Evolutionary conservation across 2,113 vertebrate genomes (phyloP), one percentile per base, ranked within the genome.

Genomic region (Myxocyprinus asiaticus): DNA sequence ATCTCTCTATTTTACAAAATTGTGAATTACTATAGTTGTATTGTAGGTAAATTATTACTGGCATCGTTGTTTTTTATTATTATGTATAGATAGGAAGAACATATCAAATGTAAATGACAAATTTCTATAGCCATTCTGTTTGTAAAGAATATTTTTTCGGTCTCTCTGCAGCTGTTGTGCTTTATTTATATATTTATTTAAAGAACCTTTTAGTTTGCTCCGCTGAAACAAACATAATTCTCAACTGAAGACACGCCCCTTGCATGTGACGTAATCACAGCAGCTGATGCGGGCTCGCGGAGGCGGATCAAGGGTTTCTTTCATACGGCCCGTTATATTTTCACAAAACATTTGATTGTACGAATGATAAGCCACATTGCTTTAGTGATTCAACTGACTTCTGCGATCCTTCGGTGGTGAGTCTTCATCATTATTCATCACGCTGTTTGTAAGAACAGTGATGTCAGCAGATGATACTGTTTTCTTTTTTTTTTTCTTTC

Each of bases 351-450:
- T 10, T 67, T 9, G 10, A 9, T 6, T 56, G 10, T 62, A 69
- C 86, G 87, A 83, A 90, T 89, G 86, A 83, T 64, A 64, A 48
- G 80, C 82, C 6, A 53, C 72, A 64, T 45, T 83, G 10, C 6
- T 50, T 17, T 51, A 69, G 64, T 55, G 48, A 14, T 80, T 82
- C 8, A 79, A 8, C 4, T 67, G 55, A 74, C 75, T 44, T 78
- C 82, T 66, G 82, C 83, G 82, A 72, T 11, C 73, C 56, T 62
- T 77, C 14, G 22, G 22, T 33, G 89, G 92, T 93, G 86, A 91
- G 90, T 89, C 10, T 59, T n/a, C 7, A 66, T 17, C 6, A 15
- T 68, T 56, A 11, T 56, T 56, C 12, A n/a, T 56, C 51, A 8
- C 48, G 17, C 9, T n/a, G 66, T 48, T 67, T 76, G 4, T 45